Evolutionary conservation across 2,113 vertebrate genomes (phyloP), one percentile per base, ranked within the genome.

Genomic region (Malurus cyaneus): DNA sequence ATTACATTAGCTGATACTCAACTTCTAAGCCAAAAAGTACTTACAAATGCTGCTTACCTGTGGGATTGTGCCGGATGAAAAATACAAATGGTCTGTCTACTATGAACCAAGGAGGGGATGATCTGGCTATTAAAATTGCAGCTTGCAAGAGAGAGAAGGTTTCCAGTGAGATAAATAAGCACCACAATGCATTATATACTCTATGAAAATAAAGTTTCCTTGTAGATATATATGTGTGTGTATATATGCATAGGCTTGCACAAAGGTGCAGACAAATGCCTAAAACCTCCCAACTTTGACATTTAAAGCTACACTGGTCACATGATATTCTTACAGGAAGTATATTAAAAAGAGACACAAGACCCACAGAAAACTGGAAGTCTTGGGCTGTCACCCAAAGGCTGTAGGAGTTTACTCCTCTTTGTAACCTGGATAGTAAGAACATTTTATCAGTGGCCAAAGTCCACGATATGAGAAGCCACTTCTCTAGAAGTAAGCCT

Each of bases 61-160:
- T 99, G 44, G 98, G 98, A 46, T 99, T 99, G 85, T 99, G 99
- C 86, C 98, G 97, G 96, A 99, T 98, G 93, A 99, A 98, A 97
- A 99, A 99, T 31, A 99, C 96, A 72, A 99, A 99, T 8, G 99
- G 98, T 94, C 98, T 98, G 98, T 99, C 99, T 89, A 99, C 98
- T 57, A 98, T 98, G 81, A 99, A 98, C 99, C 98, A 99, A 14
- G 99, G 98, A 76, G 99, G 99, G 12, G 99, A 99, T 11, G 99
- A 99, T 59, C 99, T 98, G 74, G 99, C 98, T 97, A 99, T 97
- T 94, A 99, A 96, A 94, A 99, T 98, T 3, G 99, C 99, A 97
- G 98, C 99, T 99, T 49, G 8, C 10, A 93, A 71, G 54, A 85
- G 76, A 94, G 44, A 62, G 3, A 39, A 62, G 5, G 28, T 36